These are phyloP conservation scores for Philaenus spumarius DNA, from an alignment of 1,140 invertebrate genomes.

Conservation along the genomic window DNA sequence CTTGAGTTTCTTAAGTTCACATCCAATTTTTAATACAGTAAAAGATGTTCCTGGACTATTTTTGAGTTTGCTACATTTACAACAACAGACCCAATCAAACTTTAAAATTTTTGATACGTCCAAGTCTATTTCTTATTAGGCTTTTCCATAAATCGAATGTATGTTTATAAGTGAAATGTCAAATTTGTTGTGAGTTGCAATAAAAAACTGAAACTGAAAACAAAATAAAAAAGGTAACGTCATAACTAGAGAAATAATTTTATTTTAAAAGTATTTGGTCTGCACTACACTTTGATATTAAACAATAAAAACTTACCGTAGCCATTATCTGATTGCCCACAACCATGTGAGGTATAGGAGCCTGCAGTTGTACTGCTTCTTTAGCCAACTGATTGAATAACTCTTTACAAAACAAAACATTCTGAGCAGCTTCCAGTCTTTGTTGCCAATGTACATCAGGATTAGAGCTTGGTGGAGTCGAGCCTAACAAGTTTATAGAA, in stretches of 20 bases:
- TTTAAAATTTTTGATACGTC: no score
- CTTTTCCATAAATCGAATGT: no score
- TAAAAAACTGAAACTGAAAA: background rate
- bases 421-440: conserved; percentile 91
- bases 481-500: conserved; percentile 61
- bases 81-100: no score
- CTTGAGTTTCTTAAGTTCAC: no score
- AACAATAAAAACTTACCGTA: conserved; percentile 54
- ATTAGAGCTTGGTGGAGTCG: conserved; percentile 53
- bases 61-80: no score
- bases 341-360: conserved; percentile 91
- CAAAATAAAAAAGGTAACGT: background rate
- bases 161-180: no score
- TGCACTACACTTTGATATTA: background rate
- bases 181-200: no score
- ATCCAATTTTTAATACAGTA: no score
- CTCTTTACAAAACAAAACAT: conserved; percentile 96
- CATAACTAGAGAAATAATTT: background rate
- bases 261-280: background rate
- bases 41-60: no score
- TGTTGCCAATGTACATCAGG: conserved; percentile 88
- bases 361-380: conserved; percentile 88
- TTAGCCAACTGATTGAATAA: conserved; percentile 89
- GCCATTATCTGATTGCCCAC: conserved; percentile 96
- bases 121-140: no score